Evolutionary conservation across 1,140 invertebrate genomes (phyloP), one percentile per base, ranked within the genome.

Genomic region (Sipha flava): DNA sequence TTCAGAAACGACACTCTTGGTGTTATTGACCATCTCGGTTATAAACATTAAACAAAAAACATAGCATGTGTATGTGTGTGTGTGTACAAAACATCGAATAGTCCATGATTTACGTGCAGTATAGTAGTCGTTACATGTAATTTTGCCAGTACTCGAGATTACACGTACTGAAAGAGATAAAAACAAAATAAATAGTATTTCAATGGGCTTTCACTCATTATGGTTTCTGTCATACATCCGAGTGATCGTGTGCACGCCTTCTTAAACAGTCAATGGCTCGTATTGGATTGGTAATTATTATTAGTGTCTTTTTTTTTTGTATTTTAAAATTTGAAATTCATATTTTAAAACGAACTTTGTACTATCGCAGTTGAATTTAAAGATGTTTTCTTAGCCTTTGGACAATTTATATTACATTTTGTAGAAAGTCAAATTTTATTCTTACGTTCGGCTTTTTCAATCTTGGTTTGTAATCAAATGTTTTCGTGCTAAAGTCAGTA

Each of bases 241-340:
- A 45, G 16, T 29, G 66, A 47, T 47, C n/a, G 64, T 64, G 29
- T n/a, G 31, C n/a, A 31, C 47, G 29, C 43, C 43, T 29, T n/a
- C 18, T 40, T 54, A 7, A n/a, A 10, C 23, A 23, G 3, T 37
- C 72, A 23, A 77, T 77, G 73, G 52, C 73, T 77, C 73, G 31
- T 26, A 57, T 77, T 18, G 73, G 52, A 77, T 26, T 21, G 73
- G 73, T 77, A 77, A 77, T 70, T 75, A 45, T 70, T 54, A 5
- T 37, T 16, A 10, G 10, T n/a, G n/a, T n/a, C n/a, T n/a, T n/a
- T n/a, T n/a, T n/a, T n/a, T n/a, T n/a, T n/a, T n/a, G n/a, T n/a
- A n/a, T n/a, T n/a, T n/a, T n/a, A n/a, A n/a, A n/a, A n/a, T n/a
- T n/a, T n/a, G n/a, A n/a, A n/a, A n/a, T n/a, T n/a, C n/a, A n/a